Conservation (phyloP, 2,113 vertebrate species). For the Atlantisia rogersi region DNA sequence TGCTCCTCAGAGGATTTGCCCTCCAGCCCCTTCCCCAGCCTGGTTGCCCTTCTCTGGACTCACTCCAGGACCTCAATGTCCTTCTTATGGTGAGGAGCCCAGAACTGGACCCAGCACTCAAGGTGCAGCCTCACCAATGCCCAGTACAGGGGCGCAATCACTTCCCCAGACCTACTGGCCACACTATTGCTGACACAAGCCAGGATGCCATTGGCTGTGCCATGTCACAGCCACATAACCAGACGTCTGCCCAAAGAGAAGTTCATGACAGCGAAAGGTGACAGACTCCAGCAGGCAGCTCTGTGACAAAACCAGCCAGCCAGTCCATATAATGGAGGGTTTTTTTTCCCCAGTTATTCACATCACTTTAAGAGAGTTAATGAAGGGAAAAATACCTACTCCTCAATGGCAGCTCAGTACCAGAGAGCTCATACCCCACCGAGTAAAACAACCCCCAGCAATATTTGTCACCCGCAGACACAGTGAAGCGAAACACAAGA, state of each 20-base stretch:
- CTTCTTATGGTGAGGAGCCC: no score
- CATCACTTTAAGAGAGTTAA: background rate
- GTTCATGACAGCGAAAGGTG: background rate
- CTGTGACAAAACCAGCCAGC: background rate
- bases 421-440: background rate
- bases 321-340: background rate
- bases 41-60: no score
- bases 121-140: no score
- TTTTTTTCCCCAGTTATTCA: background rate
- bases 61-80: no score
- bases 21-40: no score
- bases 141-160: no score
- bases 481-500: accelerated
- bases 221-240: background rate
- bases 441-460: background rate
- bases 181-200: no score
- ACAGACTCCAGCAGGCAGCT: background rate
- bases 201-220: no score
- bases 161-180: no score
- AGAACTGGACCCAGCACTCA: no score
- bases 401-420: background rate
- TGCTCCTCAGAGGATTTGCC: no score
- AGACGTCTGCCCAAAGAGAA: background rate
- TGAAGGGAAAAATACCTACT: background rate
- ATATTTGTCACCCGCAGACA: accelerated